Base-by-base conservation (phyloP, 2,888 invertebrate species). In the Pristionchus exspectatus region DNA sequence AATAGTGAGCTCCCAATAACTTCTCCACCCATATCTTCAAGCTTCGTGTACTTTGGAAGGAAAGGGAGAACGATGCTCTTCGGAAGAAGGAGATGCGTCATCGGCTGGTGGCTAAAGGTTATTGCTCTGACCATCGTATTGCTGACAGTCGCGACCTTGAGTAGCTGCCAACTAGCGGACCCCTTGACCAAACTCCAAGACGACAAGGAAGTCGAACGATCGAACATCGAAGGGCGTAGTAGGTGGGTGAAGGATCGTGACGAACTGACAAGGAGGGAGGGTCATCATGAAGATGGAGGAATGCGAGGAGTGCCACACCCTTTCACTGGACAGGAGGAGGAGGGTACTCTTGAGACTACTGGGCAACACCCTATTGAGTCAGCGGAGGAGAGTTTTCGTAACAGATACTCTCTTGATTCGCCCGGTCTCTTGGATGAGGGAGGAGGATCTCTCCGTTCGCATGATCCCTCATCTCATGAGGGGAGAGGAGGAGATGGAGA, bases 341-440 rank as follows among this genome's bases (percentile, higher is more conserved):
- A 81, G 81, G 81, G 50, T n/a, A n/a, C 27, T 81, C n/a, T 27
- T 3, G 50, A 50, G 27, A 81, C 33, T 2, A 24, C 12, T 44
- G 81, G 81, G 81, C 81, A 81, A 81, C 81, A 81, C 81, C 81
- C 81, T 27, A 27, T n/a, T 81, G 81, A 81, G 81, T 81, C 81
- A 81, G 50, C 1, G 77, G 9, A 16, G 50, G 16, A 33, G 38
- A 33, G 74, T 27, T 21, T 7, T 27, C n/a, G 69, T 16, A 69
- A n/a, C n/a, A n/a, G 27, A 74, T 38, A 74, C 33, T 74, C 74
- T 74, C 74, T 18, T 38, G 16, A 38, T 74, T 14, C 33, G 38
- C 16, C 16, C 38, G 9, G 16, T 38, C 33, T 74, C 74, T 74
- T 33, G 27, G 74, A 27, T 16, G 69, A 69, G 69, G 27, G 69